Conservation (phyloP, 30 jellyfish, hydroid and myxozoan genomes). For the Mastigias papua region DNA sequence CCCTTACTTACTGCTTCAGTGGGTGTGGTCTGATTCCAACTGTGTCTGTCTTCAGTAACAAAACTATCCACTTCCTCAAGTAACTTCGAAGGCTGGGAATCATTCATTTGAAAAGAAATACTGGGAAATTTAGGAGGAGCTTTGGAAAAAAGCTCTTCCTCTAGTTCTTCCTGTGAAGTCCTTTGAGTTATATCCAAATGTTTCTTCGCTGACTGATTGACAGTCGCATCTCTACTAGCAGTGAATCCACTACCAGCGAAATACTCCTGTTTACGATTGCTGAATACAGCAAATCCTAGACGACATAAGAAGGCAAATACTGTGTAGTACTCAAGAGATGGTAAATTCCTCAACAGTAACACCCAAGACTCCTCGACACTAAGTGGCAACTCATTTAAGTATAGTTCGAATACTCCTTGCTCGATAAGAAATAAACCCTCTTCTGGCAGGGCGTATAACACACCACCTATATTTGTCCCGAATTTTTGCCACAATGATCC, state of each 20-base stretch:
- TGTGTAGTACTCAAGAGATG: conserved; percentile 60
- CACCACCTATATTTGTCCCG: conserved; percentile 42
- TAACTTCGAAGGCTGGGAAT: not conserved
- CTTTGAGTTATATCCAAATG: not conserved
- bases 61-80: not conserved
- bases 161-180: not conserved
- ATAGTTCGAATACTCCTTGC: conserved; percentile 71
- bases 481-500: conserved; percentile 62
- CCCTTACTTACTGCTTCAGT: not conserved
- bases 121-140: not conserved
- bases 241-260: not conserved
- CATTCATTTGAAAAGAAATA: not conserved
- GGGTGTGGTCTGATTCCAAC: not conserved
- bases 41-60: not conserved
- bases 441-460: conserved; percentile 61
- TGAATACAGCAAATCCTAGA: conserved; percentile 51
- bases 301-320: conserved; percentile 62
- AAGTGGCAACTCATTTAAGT: conserved; percentile 44
- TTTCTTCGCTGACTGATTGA: not conserved
- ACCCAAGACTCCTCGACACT: conserved; percentile 70
- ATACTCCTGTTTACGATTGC: conserved; percentile 14
- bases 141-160: not conserved
- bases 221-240: not conserved
- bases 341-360: conserved; percentile 35
- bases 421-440: conserved; percentile 67